Evolutionary conservation across 2,113 vertebrate genomes (phyloP).

Genomic region (Podiceps cristatus): DNA sequence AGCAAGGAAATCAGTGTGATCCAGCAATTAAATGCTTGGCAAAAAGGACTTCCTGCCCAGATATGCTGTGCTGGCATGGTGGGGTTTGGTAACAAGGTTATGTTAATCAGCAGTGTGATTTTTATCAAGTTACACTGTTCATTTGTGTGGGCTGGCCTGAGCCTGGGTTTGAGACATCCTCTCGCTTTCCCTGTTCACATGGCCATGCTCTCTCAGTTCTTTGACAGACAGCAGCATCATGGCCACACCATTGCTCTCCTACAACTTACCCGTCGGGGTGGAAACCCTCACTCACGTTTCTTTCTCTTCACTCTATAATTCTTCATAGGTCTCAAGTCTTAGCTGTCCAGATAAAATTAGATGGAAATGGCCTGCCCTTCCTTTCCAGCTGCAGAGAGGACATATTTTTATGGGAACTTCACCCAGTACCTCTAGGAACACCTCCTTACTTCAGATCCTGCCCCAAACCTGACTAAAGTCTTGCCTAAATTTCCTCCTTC

Average conservation of each 20-base stretch:
- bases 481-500: not conserved
- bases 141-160: not conserved
- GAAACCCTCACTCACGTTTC: not conserved
- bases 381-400: not conserved
- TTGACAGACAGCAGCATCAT: not conserved
- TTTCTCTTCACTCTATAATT: rapidly evolving
- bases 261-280: rapidly evolving
- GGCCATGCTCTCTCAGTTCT: not conserved
- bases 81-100: not conserved
- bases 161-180: not conserved
- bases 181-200: not conserved
- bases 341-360: not conserved
- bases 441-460: not conserved
- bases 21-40: not conserved
- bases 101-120: not conserved
- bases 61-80: rapidly evolving
- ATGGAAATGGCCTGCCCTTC: not conserved
- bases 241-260: not conserved
- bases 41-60: not conserved
- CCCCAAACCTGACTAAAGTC: not conserved
- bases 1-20: not conserved
- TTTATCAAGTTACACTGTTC: not conserved
- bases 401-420: not conserved
- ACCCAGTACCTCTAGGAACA: not conserved
- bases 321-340: not conserved